Conservation (phyloP, 2,888 invertebrate species). For the Microdon myrmicae region DNA sequence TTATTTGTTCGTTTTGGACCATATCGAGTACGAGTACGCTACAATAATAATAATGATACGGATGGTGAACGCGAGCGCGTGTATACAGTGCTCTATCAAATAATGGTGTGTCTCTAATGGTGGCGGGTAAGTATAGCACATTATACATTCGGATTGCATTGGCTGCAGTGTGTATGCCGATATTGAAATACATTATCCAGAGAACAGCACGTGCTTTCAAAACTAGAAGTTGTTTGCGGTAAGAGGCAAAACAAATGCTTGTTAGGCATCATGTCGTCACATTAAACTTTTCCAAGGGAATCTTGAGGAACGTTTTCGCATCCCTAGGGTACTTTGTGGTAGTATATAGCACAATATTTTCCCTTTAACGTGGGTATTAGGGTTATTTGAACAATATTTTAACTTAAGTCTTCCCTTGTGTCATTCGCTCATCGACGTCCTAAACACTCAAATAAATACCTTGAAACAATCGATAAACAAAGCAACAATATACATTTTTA, state of each 20-base stretch:
- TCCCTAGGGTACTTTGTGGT: conserved; percentile 10
- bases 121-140: conserved; percentile 48
- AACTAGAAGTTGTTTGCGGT: conserved; percentile 39
- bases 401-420: too few relatives aligned
- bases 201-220: conserved; percentile 43
- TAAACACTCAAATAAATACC: too few relatives aligned
- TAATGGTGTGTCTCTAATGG: conserved; percentile 53
- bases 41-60: conserved; percentile 52
- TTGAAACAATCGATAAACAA: too few relatives aligned
- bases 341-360: conserved; percentile 34
- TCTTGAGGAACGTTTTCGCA: conserved; percentile 34
- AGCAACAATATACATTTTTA: too few relatives aligned
- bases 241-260: conserved; percentile 44
- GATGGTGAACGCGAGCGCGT: conserved; percentile 51
- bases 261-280: conserved; percentile 46
- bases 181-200: conserved; percentile 29
- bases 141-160: conserved; percentile 50
- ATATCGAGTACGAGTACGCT: conserved; percentile 47
- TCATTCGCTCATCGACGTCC: too few relatives aligned
- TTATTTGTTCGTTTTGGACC: conserved; percentile 52
- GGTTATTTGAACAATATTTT: too few relatives aligned
- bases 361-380: too few relatives aligned
- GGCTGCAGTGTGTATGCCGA: conserved; percentile 32
- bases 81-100: conserved; percentile 51
- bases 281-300: conserved; percentile 48